These are phyloP conservation scores for Rhamnusium bicolor DNA, from an alignment of 2,888 invertebrate genomes.

Conservation along the genomic window DNA sequence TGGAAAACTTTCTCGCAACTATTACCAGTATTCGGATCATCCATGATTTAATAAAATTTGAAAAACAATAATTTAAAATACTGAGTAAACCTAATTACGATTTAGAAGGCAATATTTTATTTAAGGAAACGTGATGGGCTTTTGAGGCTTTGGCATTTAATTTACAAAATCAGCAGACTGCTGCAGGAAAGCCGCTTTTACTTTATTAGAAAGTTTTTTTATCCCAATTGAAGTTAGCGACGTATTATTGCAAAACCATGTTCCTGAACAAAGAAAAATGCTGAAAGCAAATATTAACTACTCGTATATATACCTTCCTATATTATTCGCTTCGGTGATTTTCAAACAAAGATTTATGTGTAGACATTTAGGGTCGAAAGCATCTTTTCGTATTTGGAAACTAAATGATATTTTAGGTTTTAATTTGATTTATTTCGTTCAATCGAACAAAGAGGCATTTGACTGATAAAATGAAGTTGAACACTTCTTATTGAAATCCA, in stretches of 20 bases:
- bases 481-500: no score
- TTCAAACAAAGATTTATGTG: slow-evolving; percentile 29
- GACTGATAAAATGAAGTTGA: not conserved
- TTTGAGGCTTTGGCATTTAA: slow-evolving; percentile 7
- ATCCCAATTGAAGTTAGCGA: not conserved
- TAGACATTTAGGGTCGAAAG: not conserved
- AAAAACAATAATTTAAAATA: not conserved
- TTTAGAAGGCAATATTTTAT: not conserved
- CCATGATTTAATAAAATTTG: no score
- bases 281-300: slow-evolving; percentile 30
- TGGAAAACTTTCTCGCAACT: no score
- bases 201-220: slow-evolving; percentile 24
- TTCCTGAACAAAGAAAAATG: slow-evolving; percentile 8
- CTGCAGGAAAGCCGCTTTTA: not conserved
- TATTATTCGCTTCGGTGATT: slow-evolving; percentile 20
- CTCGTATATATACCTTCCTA: slow-evolving; percentile 15
- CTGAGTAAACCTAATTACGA: not conserved
- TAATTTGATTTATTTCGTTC: slow-evolving; percentile 19
- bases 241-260: slow-evolving; percentile 6
- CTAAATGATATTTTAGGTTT: slow-evolving; percentile 25
- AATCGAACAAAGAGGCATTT: not conserved
- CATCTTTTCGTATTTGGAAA: not conserved
- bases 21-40: no score
- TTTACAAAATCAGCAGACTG: not conserved
- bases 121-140: not conserved